A percentile compares a stretch with the other conserved stretches of the same genome.
These are phyloP conservation scores for Odobenus rosmarus DNA, from an alignment of 2,113 vertebrate species.

Conservation along the genomic window DNA sequence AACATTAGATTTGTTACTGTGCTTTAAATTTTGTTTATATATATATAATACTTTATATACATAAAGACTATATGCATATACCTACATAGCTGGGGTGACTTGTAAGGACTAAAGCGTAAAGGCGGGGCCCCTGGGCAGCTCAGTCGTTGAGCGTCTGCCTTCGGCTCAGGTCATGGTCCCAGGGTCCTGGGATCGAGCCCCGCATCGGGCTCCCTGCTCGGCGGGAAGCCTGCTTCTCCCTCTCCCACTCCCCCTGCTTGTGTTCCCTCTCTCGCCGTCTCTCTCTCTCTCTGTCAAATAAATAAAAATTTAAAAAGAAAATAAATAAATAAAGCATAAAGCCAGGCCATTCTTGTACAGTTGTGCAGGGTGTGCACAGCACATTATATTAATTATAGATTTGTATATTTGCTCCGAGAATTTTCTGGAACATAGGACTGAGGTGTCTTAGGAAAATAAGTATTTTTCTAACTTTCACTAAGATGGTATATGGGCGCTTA, in stretches of 20 bases:
- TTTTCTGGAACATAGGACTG: neutral
- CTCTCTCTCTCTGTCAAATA: too few species aligned
- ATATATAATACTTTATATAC: neutral
- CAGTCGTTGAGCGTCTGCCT: too few species aligned
- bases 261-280: too few species aligned
- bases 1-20: neutral
- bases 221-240: too few species aligned
- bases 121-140: neutral
- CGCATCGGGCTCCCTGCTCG: too few species aligned
- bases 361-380: neutral
- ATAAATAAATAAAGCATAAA: neutral
- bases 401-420: neutral
- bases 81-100: neutral
- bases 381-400: neutral
- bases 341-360: neutral
- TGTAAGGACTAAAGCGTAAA: neutral
- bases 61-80: neutral
- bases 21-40: neutral
- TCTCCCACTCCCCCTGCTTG: too few species aligned
- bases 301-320: too few species aligned
- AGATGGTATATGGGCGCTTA: neutral
- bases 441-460: neutral
- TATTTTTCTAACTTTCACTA: conserved; percentile 11
- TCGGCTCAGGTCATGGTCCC: too few species aligned
- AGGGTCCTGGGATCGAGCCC: too few species aligned